phyloP scores from a whole-genome alignment of 2,797 vertebrate species.

The Sebastes dallii region DNA sequence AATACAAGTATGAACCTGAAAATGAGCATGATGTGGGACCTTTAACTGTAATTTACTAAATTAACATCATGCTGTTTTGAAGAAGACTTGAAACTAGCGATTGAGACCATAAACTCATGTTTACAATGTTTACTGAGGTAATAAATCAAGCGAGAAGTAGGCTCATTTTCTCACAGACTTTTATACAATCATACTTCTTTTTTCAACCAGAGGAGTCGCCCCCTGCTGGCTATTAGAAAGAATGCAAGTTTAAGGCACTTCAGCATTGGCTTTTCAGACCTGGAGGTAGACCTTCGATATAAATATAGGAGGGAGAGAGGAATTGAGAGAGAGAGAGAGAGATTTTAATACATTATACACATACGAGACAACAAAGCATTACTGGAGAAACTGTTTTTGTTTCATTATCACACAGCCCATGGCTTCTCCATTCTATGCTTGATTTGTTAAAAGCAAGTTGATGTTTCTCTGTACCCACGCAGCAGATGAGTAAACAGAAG shows the following conservation, averaged over 20 bases:
- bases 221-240: not conserved
- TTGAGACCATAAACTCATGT: no score
- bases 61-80: no score
- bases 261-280: no score
- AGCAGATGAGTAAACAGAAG: constrained; percentile 38
- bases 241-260: not conserved
- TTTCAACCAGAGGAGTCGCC: not conserved
- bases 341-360: not conserved
- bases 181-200: no score
- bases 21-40: no score
- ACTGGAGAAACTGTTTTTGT: not conserved
- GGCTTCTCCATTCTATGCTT: not conserved
- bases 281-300: no score
- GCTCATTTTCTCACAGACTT: not conserved
- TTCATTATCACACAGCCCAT: not conserved
- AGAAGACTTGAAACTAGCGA: no score
- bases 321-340: not conserved
- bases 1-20: no score
- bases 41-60: no score
- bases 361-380: not conserved
- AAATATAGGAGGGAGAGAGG: no score
- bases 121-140: no score
- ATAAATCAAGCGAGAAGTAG: not conserved
- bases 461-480: constrained; percentile 18
- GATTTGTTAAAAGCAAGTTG: constrained; percentile 42